phyloP scores from a whole-genome alignment of 2,113 vertebrate genomes.

The Gallinago paraguaiae region DNA sequence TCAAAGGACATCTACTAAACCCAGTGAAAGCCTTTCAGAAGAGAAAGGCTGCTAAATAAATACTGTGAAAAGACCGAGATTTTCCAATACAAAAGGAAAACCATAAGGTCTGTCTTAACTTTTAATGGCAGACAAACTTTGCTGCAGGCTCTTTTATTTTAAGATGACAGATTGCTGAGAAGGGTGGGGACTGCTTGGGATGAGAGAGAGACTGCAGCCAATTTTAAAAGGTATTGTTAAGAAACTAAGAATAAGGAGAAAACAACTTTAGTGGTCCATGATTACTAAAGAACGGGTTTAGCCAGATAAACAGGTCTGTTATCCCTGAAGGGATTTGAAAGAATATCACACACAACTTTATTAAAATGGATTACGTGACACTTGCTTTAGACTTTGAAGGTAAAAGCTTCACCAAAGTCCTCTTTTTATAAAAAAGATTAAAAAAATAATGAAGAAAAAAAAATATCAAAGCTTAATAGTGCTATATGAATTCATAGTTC shows the following conservation, averaged over 20 bases:
- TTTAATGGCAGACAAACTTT: constrained; percentile 64
- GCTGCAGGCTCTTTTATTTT: constrained; percentile 69
- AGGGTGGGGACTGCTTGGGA: constrained; percentile 57
- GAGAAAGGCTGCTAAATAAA: constrained; percentile 65
- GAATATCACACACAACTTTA: constrained; percentile 83
- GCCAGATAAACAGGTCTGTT: constrained; percentile 79
- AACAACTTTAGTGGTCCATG: constrained; percentile 79
- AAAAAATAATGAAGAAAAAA: not conserved
- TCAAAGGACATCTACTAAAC: constrained; percentile 50
- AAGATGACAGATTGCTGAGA: constrained; percentile 74
- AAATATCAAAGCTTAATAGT: not conserved
- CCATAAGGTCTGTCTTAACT: constrained; percentile 59
- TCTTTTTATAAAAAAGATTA: not conserved
- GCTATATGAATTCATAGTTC: constrained; percentile 12
- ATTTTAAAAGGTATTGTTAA: constrained; percentile 83
- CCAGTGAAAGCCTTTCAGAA: constrained; percentile 49
- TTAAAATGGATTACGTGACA: constrained; percentile 78
- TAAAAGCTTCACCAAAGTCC: constrained; percentile 11
- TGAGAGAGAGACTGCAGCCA: constrained; percentile 65
- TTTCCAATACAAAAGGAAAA: constrained; percentile 71
- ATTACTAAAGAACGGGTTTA: constrained; percentile 85
- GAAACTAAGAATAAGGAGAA: constrained; percentile 80
- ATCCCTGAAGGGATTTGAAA: constrained; percentile 77
- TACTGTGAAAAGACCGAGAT: constrained; percentile 64
- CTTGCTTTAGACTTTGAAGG: constrained; percentile 72